A percentile compares a stretch with the other conserved stretches of the same genome.
Evolutionary conservation across 35 echinoderm and acorn worm genomes (phyloP).

Genomic region (Heliocidaris erythrogramma): DNA sequence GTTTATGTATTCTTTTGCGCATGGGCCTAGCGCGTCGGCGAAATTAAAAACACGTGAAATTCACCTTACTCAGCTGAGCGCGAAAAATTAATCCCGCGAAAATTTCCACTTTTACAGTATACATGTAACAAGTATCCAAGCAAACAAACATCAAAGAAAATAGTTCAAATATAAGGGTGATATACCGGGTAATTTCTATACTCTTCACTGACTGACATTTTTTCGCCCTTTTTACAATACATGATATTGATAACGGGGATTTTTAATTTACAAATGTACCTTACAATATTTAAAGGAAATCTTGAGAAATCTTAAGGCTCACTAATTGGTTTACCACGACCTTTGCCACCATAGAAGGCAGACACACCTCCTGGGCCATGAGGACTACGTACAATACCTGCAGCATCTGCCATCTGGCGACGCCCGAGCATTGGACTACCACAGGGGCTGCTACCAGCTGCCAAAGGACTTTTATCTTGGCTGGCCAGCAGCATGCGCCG

Average conservation of each 20-base stretch:
- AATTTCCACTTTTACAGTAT: too few relatives aligned
- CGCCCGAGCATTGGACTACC: conserved; percentile 83
- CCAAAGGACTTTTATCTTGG: conserved; percentile 50
- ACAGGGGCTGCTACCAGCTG: conserved; percentile 65
- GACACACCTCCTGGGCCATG: conserved; percentile 72
- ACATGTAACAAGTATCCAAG: background rate
- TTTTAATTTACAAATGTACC: background rate
- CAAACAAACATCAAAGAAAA: background rate
- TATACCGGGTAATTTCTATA: background rate
- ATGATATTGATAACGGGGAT: background rate
- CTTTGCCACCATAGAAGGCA: conserved; percentile 81
- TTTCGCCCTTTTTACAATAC: background rate
- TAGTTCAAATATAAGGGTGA: background rate
- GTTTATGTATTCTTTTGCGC: too few relatives aligned
- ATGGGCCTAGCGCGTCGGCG: too few relatives aligned
- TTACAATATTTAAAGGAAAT: background rate
- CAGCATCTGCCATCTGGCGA: conserved; percentile 52
- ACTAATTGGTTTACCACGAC: conserved; percentile 71
- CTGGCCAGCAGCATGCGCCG: conserved; percentile 73
- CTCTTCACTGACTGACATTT: background rate
- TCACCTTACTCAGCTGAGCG: too few relatives aligned
- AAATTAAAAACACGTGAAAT: too few relatives aligned
- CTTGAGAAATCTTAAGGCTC: background rate
- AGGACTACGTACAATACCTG: conserved; percentile 64
- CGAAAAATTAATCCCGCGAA: too few relatives aligned